These are phyloP conservation scores for Macrosoma leucophasiata DNA, from an alignment of 2,888 invertebrate species.

Conservation along the genomic window DNA sequence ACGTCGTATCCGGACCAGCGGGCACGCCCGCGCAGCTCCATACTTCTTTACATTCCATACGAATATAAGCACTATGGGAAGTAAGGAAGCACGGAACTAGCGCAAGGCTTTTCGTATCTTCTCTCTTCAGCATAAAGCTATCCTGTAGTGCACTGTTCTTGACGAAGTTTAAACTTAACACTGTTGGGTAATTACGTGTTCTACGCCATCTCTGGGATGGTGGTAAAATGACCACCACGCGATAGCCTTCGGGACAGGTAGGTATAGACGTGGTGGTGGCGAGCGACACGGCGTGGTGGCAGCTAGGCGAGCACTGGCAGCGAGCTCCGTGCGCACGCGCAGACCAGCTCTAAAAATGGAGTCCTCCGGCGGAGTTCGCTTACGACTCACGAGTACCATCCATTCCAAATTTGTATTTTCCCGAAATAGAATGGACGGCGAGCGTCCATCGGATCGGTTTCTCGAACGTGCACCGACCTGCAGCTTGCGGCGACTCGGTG, in stretches of 20 bases:
- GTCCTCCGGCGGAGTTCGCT: slow-evolving; percentile 70
- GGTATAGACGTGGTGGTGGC: slow-evolving; percentile 44
- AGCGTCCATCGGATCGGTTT: slow-evolving; percentile 72
- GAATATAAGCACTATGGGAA: slow-evolving; percentile 90
- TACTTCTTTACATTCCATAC: slow-evolving; percentile 99
- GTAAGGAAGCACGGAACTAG: slow-evolving; percentile 97
- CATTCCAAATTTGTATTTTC: slow-evolving; percentile 89
- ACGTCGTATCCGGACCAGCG: slow-evolving; percentile 41
- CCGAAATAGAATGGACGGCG: slow-evolving; percentile 80
- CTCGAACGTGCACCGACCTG: slow-evolving; percentile 70
- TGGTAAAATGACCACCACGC: slow-evolving; percentile 31
- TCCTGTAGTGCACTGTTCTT: slow-evolving; percentile 26
- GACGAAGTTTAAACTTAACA: no score
- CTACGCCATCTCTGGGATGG: slow-evolving; percentile 45
- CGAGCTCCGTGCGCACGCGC: slow-evolving; percentile 69
- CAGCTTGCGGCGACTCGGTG: slow-evolving; percentile 50
- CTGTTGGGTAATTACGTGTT: slow-evolving; percentile 10
- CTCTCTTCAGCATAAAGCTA: slow-evolving; percentile 36
- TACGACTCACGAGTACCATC: slow-evolving; percentile 72
- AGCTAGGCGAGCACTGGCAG: slow-evolving; percentile 67
- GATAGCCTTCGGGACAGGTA: slow-evolving; percentile 29
- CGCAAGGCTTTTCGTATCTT: slow-evolving; percentile 69
- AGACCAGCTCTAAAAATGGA: slow-evolving; percentile 75
- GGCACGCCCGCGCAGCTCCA: slow-evolving; percentile 82
- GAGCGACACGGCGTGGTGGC: slow-evolving; percentile 67